Percentiles rank a stretch among this genome's conserved stretches.
phyloP scores from a whole-genome alignment of 2,113 vertebrate genomes.

The Catharus minimus region DNA sequence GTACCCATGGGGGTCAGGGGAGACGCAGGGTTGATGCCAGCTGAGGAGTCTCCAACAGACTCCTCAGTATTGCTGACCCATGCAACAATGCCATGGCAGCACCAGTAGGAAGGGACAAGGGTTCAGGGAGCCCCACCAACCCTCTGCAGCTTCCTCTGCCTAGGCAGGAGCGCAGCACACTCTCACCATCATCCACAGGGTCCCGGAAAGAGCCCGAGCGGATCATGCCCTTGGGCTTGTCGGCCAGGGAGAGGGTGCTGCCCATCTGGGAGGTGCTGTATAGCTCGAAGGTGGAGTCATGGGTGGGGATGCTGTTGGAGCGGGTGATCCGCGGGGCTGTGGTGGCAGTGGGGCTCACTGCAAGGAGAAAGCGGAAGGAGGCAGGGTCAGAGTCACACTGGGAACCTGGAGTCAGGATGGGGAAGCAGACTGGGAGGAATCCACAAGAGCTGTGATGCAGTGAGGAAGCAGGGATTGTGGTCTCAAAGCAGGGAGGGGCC shows the following conservation, averaged over 20 bases:
- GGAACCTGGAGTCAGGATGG: neutral
- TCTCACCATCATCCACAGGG: constrained; percentile 88
- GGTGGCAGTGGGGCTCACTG: constrained; percentile 82
- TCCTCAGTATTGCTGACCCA: neutral
- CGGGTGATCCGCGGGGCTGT: constrained; percentile 89
- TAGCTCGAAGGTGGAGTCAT: constrained; percentile 90
- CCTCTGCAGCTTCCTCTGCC: neutral
- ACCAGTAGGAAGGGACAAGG: neutral
- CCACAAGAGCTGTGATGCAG: neutral
- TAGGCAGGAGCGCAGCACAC: neutral
- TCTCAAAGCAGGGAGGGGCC: neutral
- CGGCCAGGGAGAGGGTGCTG: constrained; percentile 92
- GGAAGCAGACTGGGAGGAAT: neutral
- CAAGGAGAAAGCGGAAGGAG: constrained; percentile 62
- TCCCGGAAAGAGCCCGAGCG: constrained; percentile 96
- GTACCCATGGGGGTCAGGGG: neutral
- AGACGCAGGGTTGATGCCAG: neutral
- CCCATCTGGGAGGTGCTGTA: constrained; percentile 88
- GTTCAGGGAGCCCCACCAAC: neutral
- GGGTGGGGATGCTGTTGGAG: constrained; percentile 96
- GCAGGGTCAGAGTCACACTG: constrained; percentile 29
- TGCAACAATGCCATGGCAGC: neutral
- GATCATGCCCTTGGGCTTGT: constrained; percentile 93
- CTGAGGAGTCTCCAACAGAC: neutral
- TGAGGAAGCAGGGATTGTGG: neutral